Conservation (phyloP, 1,140 invertebrate genomes). For the Odontomachus brunneus region DNA sequence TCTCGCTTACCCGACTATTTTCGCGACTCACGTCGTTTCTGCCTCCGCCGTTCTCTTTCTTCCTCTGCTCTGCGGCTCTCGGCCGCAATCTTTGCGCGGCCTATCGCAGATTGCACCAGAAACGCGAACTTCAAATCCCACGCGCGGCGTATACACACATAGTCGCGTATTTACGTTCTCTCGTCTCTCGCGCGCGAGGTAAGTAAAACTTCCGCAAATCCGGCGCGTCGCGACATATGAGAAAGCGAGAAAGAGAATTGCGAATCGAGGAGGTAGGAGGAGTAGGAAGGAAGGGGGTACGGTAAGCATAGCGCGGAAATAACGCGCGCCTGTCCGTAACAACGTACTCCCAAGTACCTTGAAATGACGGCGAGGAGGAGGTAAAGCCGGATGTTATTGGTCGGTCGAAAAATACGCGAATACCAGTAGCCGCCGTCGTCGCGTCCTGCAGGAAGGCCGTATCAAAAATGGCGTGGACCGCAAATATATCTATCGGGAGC, state of each 20-base stretch:
- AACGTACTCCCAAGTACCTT: slow-evolving; percentile 44
- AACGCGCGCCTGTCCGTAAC: slow-evolving; percentile 56
- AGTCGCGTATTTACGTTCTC: neutral
- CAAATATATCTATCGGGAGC: slow-evolving; percentile 60
- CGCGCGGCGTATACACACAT: neutral
- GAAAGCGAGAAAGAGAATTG: slow-evolving; percentile 34
- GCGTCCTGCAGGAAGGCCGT: slow-evolving; percentile 47
- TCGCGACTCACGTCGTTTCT: neutral
- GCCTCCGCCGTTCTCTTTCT: neutral
- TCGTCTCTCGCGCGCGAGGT: slow-evolving; percentile 12
- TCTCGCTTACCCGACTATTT: neutral
- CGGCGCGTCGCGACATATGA: slow-evolving; percentile 34
- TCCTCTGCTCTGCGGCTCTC: neutral
- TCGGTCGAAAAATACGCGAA: slow-evolving; percentile 62
- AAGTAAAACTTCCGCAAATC: slow-evolving; percentile 47
- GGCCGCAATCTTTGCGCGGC: slow-evolving; percentile 35
- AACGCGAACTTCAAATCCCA: slow-evolving; percentile 20
- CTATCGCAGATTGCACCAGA: slow-evolving; percentile 37
- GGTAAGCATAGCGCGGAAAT: slow-evolving; percentile 31
- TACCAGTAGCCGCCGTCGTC: slow-evolving; percentile 35
- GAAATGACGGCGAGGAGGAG: slow-evolving; percentile 32
- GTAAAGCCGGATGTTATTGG: slow-evolving; percentile 66
- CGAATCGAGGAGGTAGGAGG: slow-evolving; percentile 1
- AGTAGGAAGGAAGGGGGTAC: too few relatives aligned
- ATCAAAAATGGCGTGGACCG: slow-evolving; percentile 59